phyloP scores from a whole-genome alignment of 2,113 vertebrate genomes.

The Lipophrys pholis region DNA sequence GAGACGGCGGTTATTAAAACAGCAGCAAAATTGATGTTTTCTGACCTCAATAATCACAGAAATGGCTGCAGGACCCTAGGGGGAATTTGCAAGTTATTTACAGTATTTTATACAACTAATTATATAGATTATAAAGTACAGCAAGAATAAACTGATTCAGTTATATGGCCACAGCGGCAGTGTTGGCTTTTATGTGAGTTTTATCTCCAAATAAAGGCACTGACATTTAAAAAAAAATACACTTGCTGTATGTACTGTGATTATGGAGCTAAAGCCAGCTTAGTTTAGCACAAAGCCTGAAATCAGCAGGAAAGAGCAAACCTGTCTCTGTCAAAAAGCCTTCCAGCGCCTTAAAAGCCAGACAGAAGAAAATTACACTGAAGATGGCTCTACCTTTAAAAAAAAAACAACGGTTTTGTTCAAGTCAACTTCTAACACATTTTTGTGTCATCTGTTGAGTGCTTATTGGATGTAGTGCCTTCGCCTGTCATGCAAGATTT shows the following conservation, averaged over 20 bases:
- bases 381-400: not conserved
- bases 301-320: not conserved
- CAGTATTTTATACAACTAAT: not conserved
- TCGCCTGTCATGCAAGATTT: not conserved
- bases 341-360: not conserved
- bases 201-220: too few relatives aligned
- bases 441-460: not conserved
- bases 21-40: too few relatives aligned
- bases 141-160: not conserved
- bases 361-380: not conserved
- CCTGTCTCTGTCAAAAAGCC: not conserved
- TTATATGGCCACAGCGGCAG: not conserved
- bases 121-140: conserved; percentile 3
- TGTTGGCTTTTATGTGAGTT: not conserved
- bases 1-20: too few relatives aligned
- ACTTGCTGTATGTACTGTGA: too few relatives aligned
- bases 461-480: not conserved
- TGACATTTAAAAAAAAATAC: too few relatives aligned
- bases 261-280: not conserved
- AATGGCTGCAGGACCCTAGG: too few relatives aligned
- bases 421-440: not conserved
- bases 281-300: not conserved
- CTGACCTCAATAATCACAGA: too few relatives aligned
- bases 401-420: not conserved
- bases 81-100: not conserved